Evolutionary conservation across 1,140 invertebrate species (phyloP).

Genomic region (Drosophila dunni): DNA sequence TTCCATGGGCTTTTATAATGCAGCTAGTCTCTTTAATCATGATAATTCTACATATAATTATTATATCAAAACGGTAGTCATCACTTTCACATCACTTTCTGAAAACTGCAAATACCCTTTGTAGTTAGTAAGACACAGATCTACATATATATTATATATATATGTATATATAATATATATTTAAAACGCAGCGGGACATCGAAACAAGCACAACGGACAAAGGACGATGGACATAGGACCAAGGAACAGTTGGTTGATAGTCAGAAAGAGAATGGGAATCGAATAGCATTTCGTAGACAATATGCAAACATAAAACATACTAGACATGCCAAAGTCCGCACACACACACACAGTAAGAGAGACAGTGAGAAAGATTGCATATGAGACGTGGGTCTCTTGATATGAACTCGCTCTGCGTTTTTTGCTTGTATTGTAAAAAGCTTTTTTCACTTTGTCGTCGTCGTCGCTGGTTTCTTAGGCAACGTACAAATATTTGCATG

Average conservation of each 20-base stretch:
- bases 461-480: background rate
- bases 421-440: constrained; percentile 52
- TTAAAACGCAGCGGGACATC: constrained; percentile 11
- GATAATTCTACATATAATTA: no score
- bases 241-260: constrained; percentile 1
- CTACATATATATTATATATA: constrained; percentile 8
- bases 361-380: background rate
- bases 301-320: constrained; percentile 77
- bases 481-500: constrained; percentile 25
- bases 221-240: background rate
- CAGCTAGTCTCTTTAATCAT: no score
- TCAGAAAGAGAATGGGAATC: constrained; percentile 50
- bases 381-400: constrained; percentile 24
- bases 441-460: constrained; percentile 43
- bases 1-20: no score
- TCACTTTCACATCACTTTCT: no score
- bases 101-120: no score
- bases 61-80: no score
- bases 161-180: constrained; percentile 3
- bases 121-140: background rate
- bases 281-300: constrained; percentile 77
- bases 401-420: constrained; percentile 50
- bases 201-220: constrained; percentile 2
- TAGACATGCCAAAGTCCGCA: constrained; percentile 31
- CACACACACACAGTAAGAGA: constrained; percentile 4